Base-by-base conservation (phyloP, 1,140 invertebrate species). In the Ditylenchus dipsaci region DNA sequence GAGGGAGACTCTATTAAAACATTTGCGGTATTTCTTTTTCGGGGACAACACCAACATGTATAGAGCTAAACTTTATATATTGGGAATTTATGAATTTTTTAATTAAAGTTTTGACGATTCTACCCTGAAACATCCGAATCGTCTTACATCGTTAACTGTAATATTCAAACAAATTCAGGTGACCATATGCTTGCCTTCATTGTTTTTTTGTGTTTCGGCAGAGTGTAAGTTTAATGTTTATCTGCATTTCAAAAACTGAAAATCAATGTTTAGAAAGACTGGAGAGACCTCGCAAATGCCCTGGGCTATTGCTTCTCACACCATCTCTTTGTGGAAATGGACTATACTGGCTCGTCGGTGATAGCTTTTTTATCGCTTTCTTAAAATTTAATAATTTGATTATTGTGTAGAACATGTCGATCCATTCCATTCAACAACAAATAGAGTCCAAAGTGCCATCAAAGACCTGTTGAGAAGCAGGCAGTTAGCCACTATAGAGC, bases 221-320 rank as follows among this genome's bases (percentile, higher is more conserved):
- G 60, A 68, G 66, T 76, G 76, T 74, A 38, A 57, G 59, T 77
- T 42, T 57, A 8, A 29, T 56, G 30, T 61, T 61, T 61, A 61
- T n/a, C 59, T 61, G 59, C 3, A 26, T 3, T 61, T 26, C 57
- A 53, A 53, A 53, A 21, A 61, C 19, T 5, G 59, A 5, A 21
- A 30, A 61, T n/a, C 8, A 5, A 3, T 21, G 3, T 61, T 61
- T 61, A 74, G 73, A 33, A 65, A 65, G 67, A 74, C 57, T 26
- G 75, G 75, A 9, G 75, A 76, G 65, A 79, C 76, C 8, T 53
- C 61, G 15, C 63, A 62, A 53, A 76, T 76, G 75, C 75, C 75
- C 17, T 76, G 76, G 68, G 75, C 75, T 5, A 67, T 76, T 23
- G 29, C 66, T 23, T 49, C 69, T n/a, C 57, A 45, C n/a, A 43